Percentiles rank a stretch among this genome's conserved stretches.
These are phyloP conservation scores for Drosophila mayri DNA, from an alignment of 1,140 invertebrate species.

Conservation along the genomic window DNA sequence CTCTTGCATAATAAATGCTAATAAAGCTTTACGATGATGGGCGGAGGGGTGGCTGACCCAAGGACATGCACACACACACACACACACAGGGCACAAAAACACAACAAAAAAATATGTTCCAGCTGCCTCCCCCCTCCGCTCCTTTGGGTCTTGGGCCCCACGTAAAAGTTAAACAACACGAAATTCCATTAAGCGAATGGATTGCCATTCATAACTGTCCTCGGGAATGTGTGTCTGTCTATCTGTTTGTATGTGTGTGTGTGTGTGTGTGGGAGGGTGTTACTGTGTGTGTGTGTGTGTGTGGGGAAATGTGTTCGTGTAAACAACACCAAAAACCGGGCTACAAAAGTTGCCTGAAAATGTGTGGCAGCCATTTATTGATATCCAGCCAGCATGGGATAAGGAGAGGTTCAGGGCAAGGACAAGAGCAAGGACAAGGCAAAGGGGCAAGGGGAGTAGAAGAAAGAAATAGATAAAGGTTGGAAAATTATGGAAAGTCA, in stretches of 20 bases:
- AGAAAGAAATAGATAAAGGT: neutral
- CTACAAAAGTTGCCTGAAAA: constrained; percentile 38
- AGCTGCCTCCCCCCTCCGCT: neutral
- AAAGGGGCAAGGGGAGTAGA: neutral
- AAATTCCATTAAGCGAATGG: constrained; percentile 83
- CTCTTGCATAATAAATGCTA: constrained; percentile 80
- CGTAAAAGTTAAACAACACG: constrained; percentile 77
- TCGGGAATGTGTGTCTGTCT: constrained; percentile 31
- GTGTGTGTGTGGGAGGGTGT: neutral
- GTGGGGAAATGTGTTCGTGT: constrained; percentile 7
- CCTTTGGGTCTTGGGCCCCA: constrained; percentile 18
- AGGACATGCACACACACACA: constrained; percentile 20
- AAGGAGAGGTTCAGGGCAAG: neutral
- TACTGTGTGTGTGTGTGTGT: neutral
- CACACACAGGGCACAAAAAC: neutral
- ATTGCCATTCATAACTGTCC: constrained; percentile 82
- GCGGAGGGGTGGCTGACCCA: constrained; percentile 32
- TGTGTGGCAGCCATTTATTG: constrained; percentile 47
- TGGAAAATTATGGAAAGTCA: neutral
- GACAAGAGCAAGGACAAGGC: neutral
- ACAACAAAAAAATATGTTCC: constrained; percentile 7
- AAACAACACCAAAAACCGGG: constrained; percentile 29
- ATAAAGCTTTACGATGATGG: constrained; percentile 75
- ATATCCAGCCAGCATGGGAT: constrained; percentile 8
- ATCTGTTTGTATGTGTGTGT: constrained; percentile 1